Conservation (phyloP, 2,888 invertebrate species). For the Orthonychiurus folsomi region DNA sequence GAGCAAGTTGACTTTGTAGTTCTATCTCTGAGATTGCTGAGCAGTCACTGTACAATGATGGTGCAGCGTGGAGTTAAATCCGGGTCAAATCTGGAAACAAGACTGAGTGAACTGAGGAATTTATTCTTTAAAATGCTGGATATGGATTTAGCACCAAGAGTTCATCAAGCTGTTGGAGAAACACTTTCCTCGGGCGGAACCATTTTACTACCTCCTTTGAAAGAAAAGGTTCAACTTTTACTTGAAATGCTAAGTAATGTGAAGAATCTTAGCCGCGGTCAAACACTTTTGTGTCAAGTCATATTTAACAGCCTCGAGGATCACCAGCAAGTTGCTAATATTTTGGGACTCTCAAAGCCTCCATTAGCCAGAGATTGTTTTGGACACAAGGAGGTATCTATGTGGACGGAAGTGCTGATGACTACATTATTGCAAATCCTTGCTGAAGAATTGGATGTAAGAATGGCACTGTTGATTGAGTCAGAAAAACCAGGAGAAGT, state of each 20-base stretch:
- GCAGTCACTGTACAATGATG: conserved; percentile 53
- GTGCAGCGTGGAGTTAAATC: conserved; percentile 46
- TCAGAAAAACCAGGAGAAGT: background rate
- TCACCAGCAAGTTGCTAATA: conserved; percentile 51
- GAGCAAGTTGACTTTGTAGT: conserved; percentile 54
- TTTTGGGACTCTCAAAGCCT: conserved; percentile 48
- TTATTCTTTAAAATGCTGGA: conserved; percentile 49
- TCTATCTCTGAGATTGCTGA: conserved; percentile 51
- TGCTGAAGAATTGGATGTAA: conserved; percentile 20
- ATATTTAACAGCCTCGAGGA: conserved; percentile 55
- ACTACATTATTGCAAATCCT: conserved; percentile 29
- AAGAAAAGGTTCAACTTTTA: conserved; percentile 53
- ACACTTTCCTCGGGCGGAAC: conserved; percentile 54
- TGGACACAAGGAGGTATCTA: conserved; percentile 22
- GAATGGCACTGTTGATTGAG: background rate
- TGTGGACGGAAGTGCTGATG: conserved; percentile 32
- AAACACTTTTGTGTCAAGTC: conserved; percentile 54
- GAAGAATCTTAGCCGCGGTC: conserved; percentile 51
- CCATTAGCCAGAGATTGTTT: conserved; percentile 25
- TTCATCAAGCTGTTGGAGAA: conserved; percentile 49
- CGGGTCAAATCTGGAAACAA: conserved; percentile 48
- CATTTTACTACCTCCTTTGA: conserved; percentile 52
- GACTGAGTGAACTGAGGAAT: conserved; percentile 50
- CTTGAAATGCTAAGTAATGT: conserved; percentile 52
- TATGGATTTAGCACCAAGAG: conserved; percentile 43